Evolutionary conservation across 1,140 invertebrate genomes (phyloP), one percentile per base, ranked within the genome.

Genomic region (Lethrus apterus): DNA sequence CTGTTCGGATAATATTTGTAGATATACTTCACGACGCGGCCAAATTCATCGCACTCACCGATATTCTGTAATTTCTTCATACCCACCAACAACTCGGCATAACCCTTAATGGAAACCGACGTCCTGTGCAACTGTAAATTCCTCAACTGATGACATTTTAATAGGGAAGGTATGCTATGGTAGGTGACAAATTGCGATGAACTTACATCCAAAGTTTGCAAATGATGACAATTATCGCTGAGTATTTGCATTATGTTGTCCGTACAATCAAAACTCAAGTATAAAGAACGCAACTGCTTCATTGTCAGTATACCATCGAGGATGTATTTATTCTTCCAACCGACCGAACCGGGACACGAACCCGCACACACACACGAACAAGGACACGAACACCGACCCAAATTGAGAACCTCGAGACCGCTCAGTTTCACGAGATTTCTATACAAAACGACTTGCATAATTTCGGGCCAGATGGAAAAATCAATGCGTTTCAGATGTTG

Each of bases 251-350:
- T 70, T 34, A 83, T 77, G 47, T 75, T 74, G 64, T 83, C 79
- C 0, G 79, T 83, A 46, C 80, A 82, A 56, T 84, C 81, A 55
- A 82, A 83, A 64, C 80, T 81, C 30, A 84, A 72, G 38, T 73
- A 75, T 24, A 84, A 70, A 23, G 72, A 75, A 41, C 73, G 71
- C 23, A 84, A 64, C 54, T 74, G 66, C 41, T 74, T 73, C 68
- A 84, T 75, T 42, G 67, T 57, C 32, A 69, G 69, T n/a, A 81
- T 64, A 9, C 77, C 75, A 41, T 66, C 66, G 15, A 79, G 70
- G n/a, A 81, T 74, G 29, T 43, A 58, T 55, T 70, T 74, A 59
- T 83, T 80, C 62, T 75, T 75, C 80, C 80, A 84, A 1, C 79
- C 79, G 44, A 75, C 77, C 2, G 79, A 79, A 23, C 76, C 78